Conservation (phyloP, 2,113 vertebrate species). For the Donacobius atricapilla region DNA sequence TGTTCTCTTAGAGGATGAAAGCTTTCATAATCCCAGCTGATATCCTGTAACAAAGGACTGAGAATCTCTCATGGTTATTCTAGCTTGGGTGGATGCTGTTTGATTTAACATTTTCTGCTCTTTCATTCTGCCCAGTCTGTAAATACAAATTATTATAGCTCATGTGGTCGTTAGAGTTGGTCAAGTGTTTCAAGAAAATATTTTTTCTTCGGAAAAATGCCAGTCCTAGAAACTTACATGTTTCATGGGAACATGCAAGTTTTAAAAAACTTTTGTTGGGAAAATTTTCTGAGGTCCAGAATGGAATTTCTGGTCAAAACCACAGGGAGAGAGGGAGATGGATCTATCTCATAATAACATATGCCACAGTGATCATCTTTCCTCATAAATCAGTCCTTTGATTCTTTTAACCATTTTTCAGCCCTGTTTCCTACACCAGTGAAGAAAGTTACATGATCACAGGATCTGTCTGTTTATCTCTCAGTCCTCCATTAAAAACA, state of each 20-base stretch:
- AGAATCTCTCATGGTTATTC: neutral
- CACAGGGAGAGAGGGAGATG: neutral
- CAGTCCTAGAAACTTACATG: neutral
- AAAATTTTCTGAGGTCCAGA: constrained; percentile 19
- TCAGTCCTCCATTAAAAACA: neutral
- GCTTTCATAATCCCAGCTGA: neutral
- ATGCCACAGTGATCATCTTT: constrained; percentile 11
- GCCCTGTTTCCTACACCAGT: neutral
- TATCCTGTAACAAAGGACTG: neutral
- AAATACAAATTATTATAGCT: constrained; percentile 32
- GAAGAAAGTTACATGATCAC: neutral
- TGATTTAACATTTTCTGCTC: constrained; percentile 7
- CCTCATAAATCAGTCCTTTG: neutral
- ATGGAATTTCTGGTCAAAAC: constrained; percentile 36
- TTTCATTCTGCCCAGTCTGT: neutral
- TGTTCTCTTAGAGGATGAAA: neutral
- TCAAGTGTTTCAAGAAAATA: constrained; percentile 23
- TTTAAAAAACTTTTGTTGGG: constrained; percentile 9
- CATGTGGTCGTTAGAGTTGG: neutral
- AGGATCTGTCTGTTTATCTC: neutral
- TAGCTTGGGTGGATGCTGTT: constrained; percentile 5
- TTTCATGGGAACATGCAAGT: neutral
- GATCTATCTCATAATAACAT: neutral
- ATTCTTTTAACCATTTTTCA: neutral
- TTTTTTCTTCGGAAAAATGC: neutral